phyloP scores from a whole-genome alignment of 2,113 vertebrate species.

The Paramormyrops kingsleyae region DNA sequence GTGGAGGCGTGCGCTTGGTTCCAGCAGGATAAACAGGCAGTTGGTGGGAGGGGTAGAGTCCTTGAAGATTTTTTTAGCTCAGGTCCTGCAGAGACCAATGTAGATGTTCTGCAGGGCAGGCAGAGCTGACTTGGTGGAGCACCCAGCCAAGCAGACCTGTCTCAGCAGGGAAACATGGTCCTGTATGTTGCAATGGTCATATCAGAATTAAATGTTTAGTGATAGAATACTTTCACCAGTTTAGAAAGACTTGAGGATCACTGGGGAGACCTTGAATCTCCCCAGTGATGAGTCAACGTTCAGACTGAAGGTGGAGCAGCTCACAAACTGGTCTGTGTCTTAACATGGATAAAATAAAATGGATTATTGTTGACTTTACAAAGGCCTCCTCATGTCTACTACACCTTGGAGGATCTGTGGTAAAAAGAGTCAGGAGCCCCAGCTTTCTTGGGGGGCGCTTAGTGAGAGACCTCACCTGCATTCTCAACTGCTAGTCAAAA shows the following conservation, averaged over 20 bases:
- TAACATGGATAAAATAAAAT: neutral
- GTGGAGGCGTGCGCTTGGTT: neutral
- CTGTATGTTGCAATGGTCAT: neutral
- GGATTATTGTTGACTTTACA: neutral
- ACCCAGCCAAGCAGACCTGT: neutral
- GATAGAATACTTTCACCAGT: neutral
- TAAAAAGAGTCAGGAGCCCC: neutral
- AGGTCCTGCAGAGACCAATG: neutral
- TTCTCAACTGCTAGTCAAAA: neutral
- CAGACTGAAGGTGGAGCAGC: neutral
- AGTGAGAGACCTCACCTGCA: neutral
- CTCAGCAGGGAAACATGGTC: neutral
- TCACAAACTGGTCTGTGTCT: neutral
- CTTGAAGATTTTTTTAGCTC: neutral
- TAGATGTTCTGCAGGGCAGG: neutral
- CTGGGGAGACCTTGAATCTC: neutral
- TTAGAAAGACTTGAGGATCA: neutral
- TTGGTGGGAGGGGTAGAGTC: neutral
- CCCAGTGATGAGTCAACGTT: neutral
- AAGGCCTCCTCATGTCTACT: neutral
- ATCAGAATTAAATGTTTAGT: neutral
- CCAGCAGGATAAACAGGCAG: neutral
- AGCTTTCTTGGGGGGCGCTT: neutral
- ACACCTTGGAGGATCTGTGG: neutral
- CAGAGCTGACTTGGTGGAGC: neutral